phyloP scores from a whole-genome alignment of 2,797 vertebrate genomes.

The Melanotaenia maccullochi region DNA sequence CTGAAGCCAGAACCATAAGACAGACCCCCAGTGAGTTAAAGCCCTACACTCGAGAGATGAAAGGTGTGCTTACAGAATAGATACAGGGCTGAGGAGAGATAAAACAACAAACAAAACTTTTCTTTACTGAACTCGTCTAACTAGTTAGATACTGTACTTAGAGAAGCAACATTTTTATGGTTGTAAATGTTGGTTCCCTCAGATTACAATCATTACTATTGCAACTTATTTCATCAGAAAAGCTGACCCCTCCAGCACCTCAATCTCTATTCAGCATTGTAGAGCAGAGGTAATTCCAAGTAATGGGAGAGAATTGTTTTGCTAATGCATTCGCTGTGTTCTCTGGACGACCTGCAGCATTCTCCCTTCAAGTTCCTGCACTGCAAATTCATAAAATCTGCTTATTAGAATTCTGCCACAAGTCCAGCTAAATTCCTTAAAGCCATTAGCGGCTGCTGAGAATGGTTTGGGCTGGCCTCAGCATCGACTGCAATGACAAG shows the following conservation, averaged over 20 bases:
- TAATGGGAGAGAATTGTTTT: conserved; percentile 65
- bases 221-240: conserved; percentile 63
- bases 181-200: conserved; percentile 49
- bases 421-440: conserved; percentile 72
- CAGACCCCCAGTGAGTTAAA: conserved; percentile 51
- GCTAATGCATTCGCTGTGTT: conserved; percentile 64
- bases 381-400: conserved; percentile 70
- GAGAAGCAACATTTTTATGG: conserved; percentile 31
- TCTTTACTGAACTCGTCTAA: conserved; percentile 18
- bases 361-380: conserved; percentile 23
- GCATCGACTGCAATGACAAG: conserved; percentile 74
- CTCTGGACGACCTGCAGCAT: conserved; percentile 50
- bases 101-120: conserved; percentile 1
- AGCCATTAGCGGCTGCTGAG: conserved; percentile 75
- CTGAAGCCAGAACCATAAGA: conserved; percentile 49
- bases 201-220: conserved; percentile 45
- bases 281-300: conserved; percentile 58
- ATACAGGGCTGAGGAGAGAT: conserved; percentile 34
- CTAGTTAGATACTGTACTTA: conserved; percentile 25
- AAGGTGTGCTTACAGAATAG: conserved; percentile 48
- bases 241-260: conserved; percentile 55
- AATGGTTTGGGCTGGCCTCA: conserved; percentile 68
- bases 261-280: conserved; percentile 50
- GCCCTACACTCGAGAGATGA: conserved; percentile 49
- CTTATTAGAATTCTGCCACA: conserved; percentile 75